Percentiles rank a stretch among this genome's conserved stretches.
phyloP scores from a whole-genome alignment of 2,888 invertebrate genomes.

The Acronicta leporina region DNA sequence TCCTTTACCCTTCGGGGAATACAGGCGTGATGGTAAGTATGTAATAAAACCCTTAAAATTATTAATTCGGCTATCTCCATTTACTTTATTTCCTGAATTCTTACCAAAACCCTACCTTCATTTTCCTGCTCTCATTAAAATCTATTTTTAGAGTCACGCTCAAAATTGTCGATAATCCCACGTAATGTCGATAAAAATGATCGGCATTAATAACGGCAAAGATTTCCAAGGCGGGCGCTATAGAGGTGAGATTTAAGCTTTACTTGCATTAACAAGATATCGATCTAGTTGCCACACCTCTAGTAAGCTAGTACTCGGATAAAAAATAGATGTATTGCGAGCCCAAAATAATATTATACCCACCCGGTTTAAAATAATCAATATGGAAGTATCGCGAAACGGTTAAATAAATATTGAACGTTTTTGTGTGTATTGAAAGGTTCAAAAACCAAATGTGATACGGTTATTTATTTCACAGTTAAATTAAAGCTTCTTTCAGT shows the following conservation, averaged over 20 bases:
- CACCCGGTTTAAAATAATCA: conserved; percentile 1
- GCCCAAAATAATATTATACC: too few relatives aligned
- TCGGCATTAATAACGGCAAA: conserved; percentile 50
- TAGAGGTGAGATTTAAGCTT: conserved; percentile 69
- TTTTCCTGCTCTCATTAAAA: conserved; percentile 13
- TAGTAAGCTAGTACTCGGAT: too few relatives aligned
- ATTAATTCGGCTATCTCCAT: not conserved
- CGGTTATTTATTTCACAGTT: conserved; percentile 1
- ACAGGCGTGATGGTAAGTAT: too few relatives aligned
- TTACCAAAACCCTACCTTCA: too few relatives aligned
- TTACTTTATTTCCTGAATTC: not conserved
- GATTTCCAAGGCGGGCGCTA: conserved; percentile 72
- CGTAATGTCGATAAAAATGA: conserved; percentile 49
- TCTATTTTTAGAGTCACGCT: conserved; percentile 9
- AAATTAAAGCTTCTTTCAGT: conserved; percentile 1
- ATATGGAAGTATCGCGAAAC: not conserved
- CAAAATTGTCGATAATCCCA: conserved; percentile 49
- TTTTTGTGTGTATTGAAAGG: not conserved
- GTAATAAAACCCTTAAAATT: too few relatives aligned
- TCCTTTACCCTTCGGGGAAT: too few relatives aligned
- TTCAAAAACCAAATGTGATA: conserved; percentile 4
- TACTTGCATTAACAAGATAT: conserved; percentile 75
- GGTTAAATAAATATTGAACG: not conserved
- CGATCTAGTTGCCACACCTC: conserved; percentile 59
- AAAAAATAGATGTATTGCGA: too few relatives aligned